Evolutionary conservation across 2,113 vertebrate genomes (phyloP).

Genomic region (Lepidiolamprologus cunningtoni): DNA sequence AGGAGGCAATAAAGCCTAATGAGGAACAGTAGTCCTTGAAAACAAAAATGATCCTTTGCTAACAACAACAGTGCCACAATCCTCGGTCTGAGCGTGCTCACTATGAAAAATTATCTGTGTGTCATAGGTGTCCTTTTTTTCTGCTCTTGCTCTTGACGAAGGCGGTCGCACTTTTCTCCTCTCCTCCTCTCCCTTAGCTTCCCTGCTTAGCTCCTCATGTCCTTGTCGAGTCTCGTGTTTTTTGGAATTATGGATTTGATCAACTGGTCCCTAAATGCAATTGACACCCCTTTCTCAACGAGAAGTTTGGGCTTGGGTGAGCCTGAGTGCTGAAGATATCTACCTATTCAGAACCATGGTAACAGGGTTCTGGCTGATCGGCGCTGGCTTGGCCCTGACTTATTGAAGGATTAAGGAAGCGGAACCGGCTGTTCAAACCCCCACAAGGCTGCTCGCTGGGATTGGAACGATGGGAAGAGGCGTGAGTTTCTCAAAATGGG

Average conservation of each 20-base stretch:
- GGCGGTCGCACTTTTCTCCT: not conserved
- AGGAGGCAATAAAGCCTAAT: slow-evolving; percentile 32
- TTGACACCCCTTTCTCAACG: fast-evolving
- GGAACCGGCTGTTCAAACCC: not conserved
- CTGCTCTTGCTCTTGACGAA: not conserved
- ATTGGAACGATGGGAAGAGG: not conserved
- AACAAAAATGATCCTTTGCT: not conserved
- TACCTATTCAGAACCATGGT: not conserved
- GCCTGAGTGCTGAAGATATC: not conserved
- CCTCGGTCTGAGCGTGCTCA: not conserved
- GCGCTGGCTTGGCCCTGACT: not conserved
- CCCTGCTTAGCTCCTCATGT: not conserved
- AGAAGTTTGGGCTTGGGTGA: fast-evolving
- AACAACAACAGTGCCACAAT: not conserved
- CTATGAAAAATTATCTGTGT: not conserved
- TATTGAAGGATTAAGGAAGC: fast-evolving
- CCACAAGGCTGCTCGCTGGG: fast-evolving
- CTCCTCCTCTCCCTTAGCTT: not conserved
- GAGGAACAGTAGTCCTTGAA: slow-evolving; percentile 7
- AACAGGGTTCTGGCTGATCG: fast-evolving
- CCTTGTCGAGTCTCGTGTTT: not conserved
- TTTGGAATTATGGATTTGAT: not conserved
- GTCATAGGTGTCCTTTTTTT: not conserved
- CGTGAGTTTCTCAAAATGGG: not conserved
- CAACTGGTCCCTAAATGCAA: not conserved